These are phyloP conservation scores for Cottoperca gobio DNA, from an alignment of 2,797 vertebrate genomes.

Conservation along the genomic window DNA sequence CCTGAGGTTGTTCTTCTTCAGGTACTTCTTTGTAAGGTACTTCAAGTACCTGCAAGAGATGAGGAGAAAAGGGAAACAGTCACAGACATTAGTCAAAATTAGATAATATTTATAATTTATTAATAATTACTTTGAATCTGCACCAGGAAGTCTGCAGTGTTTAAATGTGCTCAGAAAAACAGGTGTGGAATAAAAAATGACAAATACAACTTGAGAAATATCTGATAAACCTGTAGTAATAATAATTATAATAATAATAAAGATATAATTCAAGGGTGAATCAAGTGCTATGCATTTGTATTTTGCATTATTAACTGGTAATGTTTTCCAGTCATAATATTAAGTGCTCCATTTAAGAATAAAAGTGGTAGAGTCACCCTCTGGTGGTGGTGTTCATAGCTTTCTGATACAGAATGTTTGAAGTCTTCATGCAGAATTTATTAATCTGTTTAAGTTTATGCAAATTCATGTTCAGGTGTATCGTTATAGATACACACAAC, in stretches of 20 bases:
- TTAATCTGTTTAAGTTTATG: background rate
- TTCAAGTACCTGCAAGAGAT: conserved; percentile 90
- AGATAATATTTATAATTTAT: background rate
- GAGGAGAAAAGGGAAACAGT: background rate
- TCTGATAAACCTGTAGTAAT: no score
- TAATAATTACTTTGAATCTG: background rate
- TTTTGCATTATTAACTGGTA: background rate
- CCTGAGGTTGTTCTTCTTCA: conserved; percentile 96
- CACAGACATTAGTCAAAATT: background rate
- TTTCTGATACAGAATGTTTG: no score
- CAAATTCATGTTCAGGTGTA: background rate
- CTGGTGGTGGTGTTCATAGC: conserved; percentile 49
- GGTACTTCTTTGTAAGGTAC: conserved; percentile 97
- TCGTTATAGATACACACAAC: background rate
- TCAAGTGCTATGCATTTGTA: background rate
- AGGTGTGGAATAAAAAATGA: background rate
- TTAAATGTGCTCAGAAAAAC: background rate
- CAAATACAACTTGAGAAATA: background rate
- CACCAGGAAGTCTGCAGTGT: background rate
- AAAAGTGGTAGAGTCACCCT: conserved; percentile 42
- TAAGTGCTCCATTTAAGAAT: background rate
- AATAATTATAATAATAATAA: no score
- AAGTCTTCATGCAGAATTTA: background rate
- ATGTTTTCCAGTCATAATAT: background rate
- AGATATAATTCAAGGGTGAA: no score